Conservation (phyloP, 1,140 invertebrate species). For the Bombus impatiens region DNA sequence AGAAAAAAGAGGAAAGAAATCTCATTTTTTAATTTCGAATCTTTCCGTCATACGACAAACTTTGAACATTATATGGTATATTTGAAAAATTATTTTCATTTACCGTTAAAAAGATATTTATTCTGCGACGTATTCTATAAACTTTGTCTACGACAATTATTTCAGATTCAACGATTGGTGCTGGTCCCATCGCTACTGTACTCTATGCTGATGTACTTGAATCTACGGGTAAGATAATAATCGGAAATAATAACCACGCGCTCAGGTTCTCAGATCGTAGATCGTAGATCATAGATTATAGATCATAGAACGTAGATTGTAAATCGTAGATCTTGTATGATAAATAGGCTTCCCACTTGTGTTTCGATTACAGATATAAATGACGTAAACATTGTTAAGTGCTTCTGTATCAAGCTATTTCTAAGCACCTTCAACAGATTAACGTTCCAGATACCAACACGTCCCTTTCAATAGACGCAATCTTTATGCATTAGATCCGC, state of each 20-base stretch:
- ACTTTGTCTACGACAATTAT: background rate
- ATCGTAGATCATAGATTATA: background rate
- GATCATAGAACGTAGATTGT: rapidly evolving
- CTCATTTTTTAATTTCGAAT: background rate
- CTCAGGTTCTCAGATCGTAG: background rate
- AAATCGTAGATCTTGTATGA: too few species aligned
- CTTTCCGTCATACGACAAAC: background rate
- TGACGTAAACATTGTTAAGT: background rate
- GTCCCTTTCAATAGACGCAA: background rate
- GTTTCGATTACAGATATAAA: background rate
- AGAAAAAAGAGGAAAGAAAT: background rate
- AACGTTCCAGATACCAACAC: background rate
- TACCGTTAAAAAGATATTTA: background rate
- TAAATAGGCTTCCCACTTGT: background rate
- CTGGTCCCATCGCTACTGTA: conserved; percentile 92
- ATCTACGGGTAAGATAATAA: conserved; percentile 68
- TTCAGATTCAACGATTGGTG: conserved; percentile 88
- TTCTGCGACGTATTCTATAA: background rate
- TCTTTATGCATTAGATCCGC: background rate
- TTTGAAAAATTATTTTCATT: background rate
- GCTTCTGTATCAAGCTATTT: background rate
- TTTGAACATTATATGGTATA: too few species aligned
- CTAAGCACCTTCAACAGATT: background rate
- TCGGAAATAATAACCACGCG: background rate
- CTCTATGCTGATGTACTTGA: conserved; percentile 88